phyloP scores from a whole-genome alignment of 2,113 vertebrate species.

The Zootoca vivipara region DNA sequence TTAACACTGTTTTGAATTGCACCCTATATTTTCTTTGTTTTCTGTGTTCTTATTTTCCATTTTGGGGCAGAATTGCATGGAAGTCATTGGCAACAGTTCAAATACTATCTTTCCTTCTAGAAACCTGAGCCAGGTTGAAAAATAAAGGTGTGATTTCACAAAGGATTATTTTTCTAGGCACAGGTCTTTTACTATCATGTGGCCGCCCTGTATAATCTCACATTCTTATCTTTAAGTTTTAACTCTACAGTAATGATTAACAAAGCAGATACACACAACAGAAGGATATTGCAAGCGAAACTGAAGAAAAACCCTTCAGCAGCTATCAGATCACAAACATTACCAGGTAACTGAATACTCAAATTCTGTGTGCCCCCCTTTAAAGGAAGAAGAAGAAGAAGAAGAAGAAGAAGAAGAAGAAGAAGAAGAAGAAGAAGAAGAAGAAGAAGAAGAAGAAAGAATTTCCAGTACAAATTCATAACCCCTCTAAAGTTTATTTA shows the following conservation, averaged over 20 bases:
- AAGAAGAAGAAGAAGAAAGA: constrained; percentile 26
- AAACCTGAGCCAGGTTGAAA: constrained; percentile 61
- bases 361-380: not conserved
- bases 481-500: not conserved
- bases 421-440: not conserved
- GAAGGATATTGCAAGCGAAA: constrained; percentile 48
- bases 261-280: constrained; percentile 57
- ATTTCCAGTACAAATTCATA: constrained; percentile 36
- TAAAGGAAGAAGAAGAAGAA: constrained; percentile 3
- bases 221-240: constrained; percentile 59
- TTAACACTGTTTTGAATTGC: not conserved
- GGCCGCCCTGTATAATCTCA: constrained; percentile 44
- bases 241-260: constrained; percentile 68
- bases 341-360: not conserved
- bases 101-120: constrained; percentile 53
- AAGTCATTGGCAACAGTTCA: constrained; percentile 53
- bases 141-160: constrained; percentile 69
- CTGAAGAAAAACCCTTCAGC: constrained; percentile 46
- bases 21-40: not conserved
- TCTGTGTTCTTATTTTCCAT: not conserved
- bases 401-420: not conserved
- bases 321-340: constrained; percentile 48
- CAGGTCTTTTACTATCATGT: constrained; percentile 37
- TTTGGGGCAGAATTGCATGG: constrained; percentile 35
- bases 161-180: constrained; percentile 59